A percentile compares a stretch with the other conserved stretches of the same genome.
Evolutionary conservation across 2,888 invertebrate genomes (phyloP).

Genomic region (Villa cingulata): DNA sequence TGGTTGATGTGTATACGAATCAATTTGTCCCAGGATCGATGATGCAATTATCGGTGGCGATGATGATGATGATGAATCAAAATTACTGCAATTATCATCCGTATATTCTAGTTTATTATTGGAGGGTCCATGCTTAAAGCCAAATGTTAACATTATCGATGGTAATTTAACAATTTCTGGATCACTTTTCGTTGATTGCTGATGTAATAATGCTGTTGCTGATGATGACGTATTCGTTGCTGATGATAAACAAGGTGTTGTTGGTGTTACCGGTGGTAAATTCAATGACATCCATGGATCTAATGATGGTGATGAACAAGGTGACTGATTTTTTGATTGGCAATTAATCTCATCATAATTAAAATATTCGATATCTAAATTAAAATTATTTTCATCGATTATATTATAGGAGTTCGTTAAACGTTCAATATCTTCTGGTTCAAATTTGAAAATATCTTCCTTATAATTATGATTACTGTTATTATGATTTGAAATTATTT

Average conservation of each 20-base stretch:
- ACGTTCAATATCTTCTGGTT: slow-evolving; percentile 35
- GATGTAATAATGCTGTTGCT: background rate
- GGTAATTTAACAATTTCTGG: slow-evolving; percentile 22
- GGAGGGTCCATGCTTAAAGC: slow-evolving; percentile 6
- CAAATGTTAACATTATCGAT: slow-evolving; percentile 33
- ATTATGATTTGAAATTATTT: too few species aligned
- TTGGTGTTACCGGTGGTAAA: slow-evolving; percentile 16
- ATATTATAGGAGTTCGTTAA: slow-evolving; percentile 21
- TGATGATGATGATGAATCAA: background rate
- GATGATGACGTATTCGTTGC: slow-evolving; percentile 2
- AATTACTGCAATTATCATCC: background rate
- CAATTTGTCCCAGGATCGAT: slow-evolving; percentile 8
- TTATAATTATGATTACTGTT: slow-evolving; percentile 10
- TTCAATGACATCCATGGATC: slow-evolving; percentile 35
- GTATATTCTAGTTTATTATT: background rate
- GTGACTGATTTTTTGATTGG: slow-evolving; percentile 36
- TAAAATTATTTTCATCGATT: slow-evolving; percentile 11
- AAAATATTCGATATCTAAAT: slow-evolving; percentile 33
- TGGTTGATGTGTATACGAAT: slow-evolving; percentile 21
- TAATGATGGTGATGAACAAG: slow-evolving; percentile 34
- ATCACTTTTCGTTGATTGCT: background rate
- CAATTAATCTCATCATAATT: slow-evolving; percentile 37
- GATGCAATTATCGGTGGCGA: background rate
- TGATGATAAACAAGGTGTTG: slow-evolving; percentile 8
- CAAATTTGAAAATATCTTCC: slow-evolving; percentile 34